Evolutionary conservation across 2,113 vertebrate genomes (phyloP), one percentile per base, ranked within the genome.

Genomic region (Crotophaga sulcirostris): DNA sequence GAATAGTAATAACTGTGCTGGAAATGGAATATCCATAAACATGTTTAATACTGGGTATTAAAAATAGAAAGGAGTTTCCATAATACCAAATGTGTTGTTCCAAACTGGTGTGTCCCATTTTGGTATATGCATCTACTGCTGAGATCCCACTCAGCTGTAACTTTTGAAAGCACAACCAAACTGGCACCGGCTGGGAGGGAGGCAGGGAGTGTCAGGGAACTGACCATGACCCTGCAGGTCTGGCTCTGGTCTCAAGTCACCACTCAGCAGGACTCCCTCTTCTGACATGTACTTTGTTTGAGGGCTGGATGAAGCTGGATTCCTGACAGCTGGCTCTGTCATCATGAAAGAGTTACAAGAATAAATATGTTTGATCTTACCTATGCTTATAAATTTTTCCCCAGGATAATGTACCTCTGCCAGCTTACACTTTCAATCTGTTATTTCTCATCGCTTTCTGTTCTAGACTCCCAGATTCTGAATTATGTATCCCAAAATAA

Each of bases 41-140:
- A 4, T 62, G 45, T 66, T 94, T 91, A 94, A 92, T 94, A 44
- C 58, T n/a, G 34, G 21, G 33, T 80, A 51, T 86, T 96, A 94
- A 95, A 97, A 95, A 93, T 92, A 94, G 74, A 66, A 72, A 70
- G 68, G 72, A 94, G 70, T 92, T 91, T 89, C 87, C 84, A 82
- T 63, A 51, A 4, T 70, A 82, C 45, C 59, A 80, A 85, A 70
- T 44, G 28, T 2, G 1, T 70, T 79, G 47, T 58, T 83, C 62
- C 58, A 33, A 10, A 51, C 25, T 0, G 0, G 26, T 14, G 3
- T 67, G 58, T 60, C 40, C 23, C 0, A 0, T 89, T 84, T 63
- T 84, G 90, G 29, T 78, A 24, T 38, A 5, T 42, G 29, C 6
- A 21, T 66, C 47, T 67, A 33, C 38, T 74, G 31, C 54, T 54